Base-by-base conservation (phyloP, 2,888 invertebrate species). In the Ophraella communa region DNA sequence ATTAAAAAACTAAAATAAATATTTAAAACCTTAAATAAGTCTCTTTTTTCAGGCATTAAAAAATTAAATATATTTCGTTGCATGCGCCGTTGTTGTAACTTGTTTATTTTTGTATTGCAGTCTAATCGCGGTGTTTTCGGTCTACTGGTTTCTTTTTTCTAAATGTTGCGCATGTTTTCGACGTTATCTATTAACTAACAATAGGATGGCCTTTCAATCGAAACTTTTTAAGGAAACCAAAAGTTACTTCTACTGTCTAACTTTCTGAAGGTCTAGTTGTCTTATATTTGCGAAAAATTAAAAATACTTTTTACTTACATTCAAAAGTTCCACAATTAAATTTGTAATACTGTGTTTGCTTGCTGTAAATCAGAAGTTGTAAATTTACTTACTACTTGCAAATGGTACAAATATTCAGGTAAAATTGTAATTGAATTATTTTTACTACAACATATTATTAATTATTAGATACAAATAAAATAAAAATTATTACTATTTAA, bases 41-140 rank as follows among this genome's bases (percentile, higher is more conserved):
- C 11, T 30, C 30, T 30, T 30, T 30, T 30, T 8, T 30, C 8
- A 30, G 30, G 30, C 30, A 1, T 8, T n/a, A n/a, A n/a, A n/a
- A n/a, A n/a, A n/a, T n/a, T n/a, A 30, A 30, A 30, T 2, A 11
- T 30, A 11, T 30, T 10, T 30, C 30, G 30, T 30, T 30, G 30
- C 30, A 30, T 30, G 30, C 30, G 30, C 30, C 11, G 8, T 30
- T 30, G 11, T 30, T 11, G 30, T 10, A 30, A 11, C 30, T 30
- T 8, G n/a, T n/a, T 30, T 30, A 11, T 30, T 35, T 35, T 35
- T 35, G n/a, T 35, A 35, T 10, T 14, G 10, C n/a, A 35, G 11
- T 35, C 52, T 52, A 52, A 52, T 52, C 52, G 52, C 33, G 52
- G 33, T 8, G 7, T 18, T 52, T 18, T 52, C 52, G 52, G 21